Base-by-base conservation (phyloP, 2,888 invertebrate species). In the Adineta ricciae region DNA sequence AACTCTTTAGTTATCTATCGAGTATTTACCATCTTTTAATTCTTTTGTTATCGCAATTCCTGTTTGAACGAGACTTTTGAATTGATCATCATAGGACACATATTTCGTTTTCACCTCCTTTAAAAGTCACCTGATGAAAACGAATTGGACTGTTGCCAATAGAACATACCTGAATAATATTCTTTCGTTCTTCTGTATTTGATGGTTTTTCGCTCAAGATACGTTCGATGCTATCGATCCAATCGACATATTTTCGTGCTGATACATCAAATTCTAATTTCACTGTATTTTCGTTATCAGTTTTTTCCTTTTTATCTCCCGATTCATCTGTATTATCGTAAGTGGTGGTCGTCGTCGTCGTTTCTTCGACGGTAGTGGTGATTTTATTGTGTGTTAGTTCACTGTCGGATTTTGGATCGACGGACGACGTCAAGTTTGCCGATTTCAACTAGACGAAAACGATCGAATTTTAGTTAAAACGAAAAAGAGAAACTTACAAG, bases 41-140 rank as follows among this genome's bases (percentile, higher is more conserved):
- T 78, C 36, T 41, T 78, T 24, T 24, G 78, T 41, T 78, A 78
- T 78, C 1, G 24, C n/a, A 41, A 14, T 41, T 24, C 78, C 78
- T 41, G 38, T 78, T 41, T 78, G 78, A n/a, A 78, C 11, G 24
- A 78, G 41, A 1, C 7, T 9, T 78, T 38, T 78, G 14, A 78
- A 78, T 78, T 78, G 78, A 41, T 78, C 78, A 78, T 78, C 41
- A 41, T 78, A 78, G 24, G 78, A 78, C 14, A 41, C 0, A 78
- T 41, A 78, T 78, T 78, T 78, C 21, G 78, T n/a, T 78, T 78
- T 78, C 11, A 78, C 78, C 41, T 78, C 78, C 78, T 78, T 24
- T 2, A 24, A 21, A 41, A 41, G 14, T 9, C 1, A n/a, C n/a
- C n/a, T n/a, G n/a, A n/a, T n/a, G n/a, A n/a, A n/a, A n/a, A n/a